phyloP scores from a whole-genome alignment of 2,888 invertebrate species.

The Lymantria monacha region DNA sequence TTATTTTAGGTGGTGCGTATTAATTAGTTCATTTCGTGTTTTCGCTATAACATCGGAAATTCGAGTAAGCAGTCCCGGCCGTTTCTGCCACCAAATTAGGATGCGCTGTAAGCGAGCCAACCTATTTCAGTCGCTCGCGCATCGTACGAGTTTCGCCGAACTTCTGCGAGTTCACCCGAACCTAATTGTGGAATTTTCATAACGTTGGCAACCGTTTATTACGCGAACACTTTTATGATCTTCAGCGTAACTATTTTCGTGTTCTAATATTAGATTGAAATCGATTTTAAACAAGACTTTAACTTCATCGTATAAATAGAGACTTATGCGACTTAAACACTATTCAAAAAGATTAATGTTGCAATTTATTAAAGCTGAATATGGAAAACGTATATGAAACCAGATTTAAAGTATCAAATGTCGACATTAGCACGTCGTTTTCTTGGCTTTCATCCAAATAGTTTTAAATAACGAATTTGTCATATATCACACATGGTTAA shows the following conservation, averaged over 20 bases:
- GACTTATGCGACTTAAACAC: neutral
- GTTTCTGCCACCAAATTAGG: slow-evolving; percentile 83
- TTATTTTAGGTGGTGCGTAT: too few relatives aligned
- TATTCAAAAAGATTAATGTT: neutral
- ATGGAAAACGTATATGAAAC: slow-evolving; percentile 20
- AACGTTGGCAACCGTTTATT: slow-evolving; percentile 47
- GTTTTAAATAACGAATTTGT: slow-evolving; percentile 60
- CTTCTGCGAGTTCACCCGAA: slow-evolving; percentile 57
- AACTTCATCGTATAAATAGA: neutral
- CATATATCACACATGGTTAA: slow-evolving; percentile 49
- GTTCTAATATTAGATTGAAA: slow-evolving; percentile 29
- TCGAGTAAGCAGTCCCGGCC: slow-evolving; percentile 60
- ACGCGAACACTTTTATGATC: slow-evolving; percentile 37
- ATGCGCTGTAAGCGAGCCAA: slow-evolving; percentile 57
- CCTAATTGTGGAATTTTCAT: slow-evolving; percentile 63
- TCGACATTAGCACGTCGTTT: slow-evolving; percentile 53
- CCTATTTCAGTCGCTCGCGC: slow-evolving; percentile 74
- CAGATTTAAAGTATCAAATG: slow-evolving; percentile 61
- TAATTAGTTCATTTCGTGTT: neutral
- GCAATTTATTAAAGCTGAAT: slow-evolving; percentile 1
- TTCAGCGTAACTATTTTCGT: slow-evolving; percentile 27
- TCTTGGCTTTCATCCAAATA: slow-evolving; percentile 59
- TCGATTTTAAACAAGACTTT: slow-evolving; percentile 3
- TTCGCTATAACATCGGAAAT: slow-evolving; percentile 44
- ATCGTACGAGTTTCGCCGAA: slow-evolving; percentile 49